These are phyloP conservation scores for Rhyacichthys aspro DNA, from an alignment of 2,797 vertebrate species.

Conservation along the genomic window DNA sequence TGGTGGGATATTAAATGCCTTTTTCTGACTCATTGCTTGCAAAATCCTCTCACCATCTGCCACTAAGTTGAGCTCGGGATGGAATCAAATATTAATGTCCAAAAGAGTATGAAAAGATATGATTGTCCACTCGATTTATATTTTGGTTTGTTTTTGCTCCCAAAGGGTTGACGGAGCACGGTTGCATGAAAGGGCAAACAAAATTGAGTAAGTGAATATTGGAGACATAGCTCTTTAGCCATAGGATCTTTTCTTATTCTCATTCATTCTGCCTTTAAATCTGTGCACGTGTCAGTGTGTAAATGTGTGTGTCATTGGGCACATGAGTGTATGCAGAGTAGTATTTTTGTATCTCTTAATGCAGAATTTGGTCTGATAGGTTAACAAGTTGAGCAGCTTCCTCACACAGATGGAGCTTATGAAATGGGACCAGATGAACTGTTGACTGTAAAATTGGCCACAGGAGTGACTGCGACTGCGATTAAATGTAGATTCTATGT, in stretches of 20 bases:
- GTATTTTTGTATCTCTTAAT: no score
- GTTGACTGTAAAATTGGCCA: not conserved
- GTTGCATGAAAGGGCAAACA: constrained; percentile 6
- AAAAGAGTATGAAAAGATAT: constrained; percentile 52
- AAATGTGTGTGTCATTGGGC: no score
- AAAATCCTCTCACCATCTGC: constrained; percentile 48
- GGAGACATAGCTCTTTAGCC: not conserved
- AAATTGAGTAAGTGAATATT: constrained; percentile 1
- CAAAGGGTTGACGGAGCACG: constrained; percentile 4
- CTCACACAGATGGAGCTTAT: no score
- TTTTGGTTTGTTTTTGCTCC: constrained; percentile 27
- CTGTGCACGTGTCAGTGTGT: no score
- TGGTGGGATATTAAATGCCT: constrained; percentile 25
- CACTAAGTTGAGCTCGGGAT: constrained; percentile 32
- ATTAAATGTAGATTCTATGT: no score
- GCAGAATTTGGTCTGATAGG: no score
- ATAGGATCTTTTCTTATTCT: no score
- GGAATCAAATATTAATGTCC: constrained; percentile 61
- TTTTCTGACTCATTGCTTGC: constrained; percentile 45
- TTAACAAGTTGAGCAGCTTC: no score
- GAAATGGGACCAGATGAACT: no score
- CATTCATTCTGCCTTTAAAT: no score
- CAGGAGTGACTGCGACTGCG: no score
- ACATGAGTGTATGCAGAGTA: no score
- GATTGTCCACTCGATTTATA: constrained; percentile 49